Conservation (phyloP, 2,797 vertebrate genomes). For the Ispidina picta region DNA sequence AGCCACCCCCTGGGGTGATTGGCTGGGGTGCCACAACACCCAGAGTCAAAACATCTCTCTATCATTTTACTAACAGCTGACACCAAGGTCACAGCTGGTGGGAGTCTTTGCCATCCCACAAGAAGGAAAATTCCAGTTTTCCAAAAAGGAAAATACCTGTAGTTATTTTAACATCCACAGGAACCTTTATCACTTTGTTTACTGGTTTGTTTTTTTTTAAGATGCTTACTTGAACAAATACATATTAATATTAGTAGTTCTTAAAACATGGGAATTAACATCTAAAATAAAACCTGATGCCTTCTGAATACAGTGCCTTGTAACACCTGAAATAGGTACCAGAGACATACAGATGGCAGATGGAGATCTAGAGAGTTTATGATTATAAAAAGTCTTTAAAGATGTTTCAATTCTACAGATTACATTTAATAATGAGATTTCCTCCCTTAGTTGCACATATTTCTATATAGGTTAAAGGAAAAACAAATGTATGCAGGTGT, state of each 20-base stretch:
- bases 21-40: too few species aligned
- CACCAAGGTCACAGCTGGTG: too few species aligned
- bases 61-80: too few species aligned
- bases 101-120: too few species aligned
- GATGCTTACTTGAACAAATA: neutral
- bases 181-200: neutral
- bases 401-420: neutral
- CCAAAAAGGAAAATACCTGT: too few species aligned
- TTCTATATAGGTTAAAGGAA: neutral
- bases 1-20: too few species aligned
- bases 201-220: neutral
- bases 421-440: neutral
- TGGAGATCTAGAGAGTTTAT: neutral
- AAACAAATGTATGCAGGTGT: neutral
- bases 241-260: neutral
- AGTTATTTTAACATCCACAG: too few species aligned
- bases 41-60: too few species aligned
- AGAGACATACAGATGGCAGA: neutral
- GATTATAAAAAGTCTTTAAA: neutral
- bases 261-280: neutral
- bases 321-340: neutral
- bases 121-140: too few species aligned
- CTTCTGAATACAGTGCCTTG: neutral
- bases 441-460: neutral
- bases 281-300: neutral